These are phyloP conservation scores for Drosophila paracracens DNA, from an alignment of 2,888 invertebrate genomes.

Conservation along the genomic window DNA sequence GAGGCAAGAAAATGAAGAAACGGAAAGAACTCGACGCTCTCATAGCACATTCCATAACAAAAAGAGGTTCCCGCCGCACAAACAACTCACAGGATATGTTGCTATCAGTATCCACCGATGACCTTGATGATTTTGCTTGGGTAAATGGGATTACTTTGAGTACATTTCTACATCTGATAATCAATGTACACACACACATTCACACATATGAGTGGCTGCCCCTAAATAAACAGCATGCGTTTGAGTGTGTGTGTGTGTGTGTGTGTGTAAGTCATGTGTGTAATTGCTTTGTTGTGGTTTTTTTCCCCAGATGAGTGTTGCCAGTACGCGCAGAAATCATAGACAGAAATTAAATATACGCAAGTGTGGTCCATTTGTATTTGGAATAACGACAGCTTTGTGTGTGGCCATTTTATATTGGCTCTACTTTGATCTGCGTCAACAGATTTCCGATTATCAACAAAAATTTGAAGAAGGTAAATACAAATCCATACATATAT, in stretches of 20 bases:
- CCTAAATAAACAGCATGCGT: neutral
- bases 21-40: slow-evolving; percentile 91
- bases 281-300: slow-evolving; percentile 39
- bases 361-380: slow-evolving; percentile 81
- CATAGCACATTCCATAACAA: slow-evolving; percentile 86
- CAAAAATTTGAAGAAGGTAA: slow-evolving; percentile 84
- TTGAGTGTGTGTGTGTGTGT: slow-evolving; percentile 9
- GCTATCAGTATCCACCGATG: slow-evolving; percentile 88
- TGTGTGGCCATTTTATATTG: slow-evolving; percentile 83
- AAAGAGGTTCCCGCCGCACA: slow-evolving; percentile 66
- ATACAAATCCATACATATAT: slow-evolving; percentile 3
- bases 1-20: slow-evolving; percentile 91
- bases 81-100: slow-evolving; percentile 87
- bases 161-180: slow-evolving; percentile 14
- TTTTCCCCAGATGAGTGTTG: slow-evolving; percentile 57
- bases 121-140: slow-evolving; percentile 86
- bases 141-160: slow-evolving; percentile 59
- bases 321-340: slow-evolving; percentile 75
- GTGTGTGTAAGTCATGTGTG: slow-evolving; percentile 8
- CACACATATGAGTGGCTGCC: slow-evolving; percentile 10
- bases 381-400: slow-evolving; percentile 77
- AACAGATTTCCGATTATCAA: slow-evolving; percentile 83
- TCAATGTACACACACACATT: neutral
- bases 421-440: slow-evolving; percentile 84
- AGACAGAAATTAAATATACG: slow-evolving; percentile 80